These are phyloP conservation scores for Tryphoninae sp. DNA, from an alignment of 2,888 invertebrate genomes.

Conservation along the genomic window DNA sequence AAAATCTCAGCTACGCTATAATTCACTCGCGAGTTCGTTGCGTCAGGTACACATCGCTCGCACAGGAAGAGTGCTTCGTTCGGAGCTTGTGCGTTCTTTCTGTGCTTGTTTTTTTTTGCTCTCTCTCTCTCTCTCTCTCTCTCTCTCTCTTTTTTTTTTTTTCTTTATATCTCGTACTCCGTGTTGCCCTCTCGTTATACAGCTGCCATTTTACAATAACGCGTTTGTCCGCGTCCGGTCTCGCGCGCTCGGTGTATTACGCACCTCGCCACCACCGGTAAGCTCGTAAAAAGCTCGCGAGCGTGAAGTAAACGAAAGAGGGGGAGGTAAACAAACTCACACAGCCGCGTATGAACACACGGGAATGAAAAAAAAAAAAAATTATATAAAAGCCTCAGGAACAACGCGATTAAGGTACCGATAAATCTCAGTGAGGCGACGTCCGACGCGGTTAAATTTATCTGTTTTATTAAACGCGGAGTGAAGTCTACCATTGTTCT, in stretches of 20 bases:
- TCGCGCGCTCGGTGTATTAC: constrained; percentile 33
- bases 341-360: background rate
- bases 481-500: background rate
- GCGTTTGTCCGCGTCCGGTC: constrained; percentile 26
- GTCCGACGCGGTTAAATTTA: constrained; percentile 13
- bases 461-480: background rate
- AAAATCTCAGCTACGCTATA: constrained; percentile 71
- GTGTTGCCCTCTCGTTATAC: constrained; percentile 61
- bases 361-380: constrained; percentile 42
- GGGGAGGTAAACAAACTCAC: background rate
- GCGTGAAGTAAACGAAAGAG: constrained; percentile 27
- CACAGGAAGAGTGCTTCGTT: constrained; percentile 45
- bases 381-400: constrained; percentile 30
- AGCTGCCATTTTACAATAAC: constrained; percentile 62
- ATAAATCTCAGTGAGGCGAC: constrained; percentile 22
- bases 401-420: constrained; percentile 43
- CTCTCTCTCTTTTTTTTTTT: constrained; percentile 40
- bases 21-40: constrained; percentile 70
- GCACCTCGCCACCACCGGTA: constrained; percentile 31
- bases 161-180: constrained; percentile 44
- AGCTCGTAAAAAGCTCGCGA: constrained; percentile 54
- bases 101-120: background rate
- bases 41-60: constrained; percentile 67
- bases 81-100: constrained; percentile 5
- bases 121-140: background rate